Evolutionary conservation across 2,113 vertebrate species (phyloP).

Genomic region (Channa argus): DNA sequence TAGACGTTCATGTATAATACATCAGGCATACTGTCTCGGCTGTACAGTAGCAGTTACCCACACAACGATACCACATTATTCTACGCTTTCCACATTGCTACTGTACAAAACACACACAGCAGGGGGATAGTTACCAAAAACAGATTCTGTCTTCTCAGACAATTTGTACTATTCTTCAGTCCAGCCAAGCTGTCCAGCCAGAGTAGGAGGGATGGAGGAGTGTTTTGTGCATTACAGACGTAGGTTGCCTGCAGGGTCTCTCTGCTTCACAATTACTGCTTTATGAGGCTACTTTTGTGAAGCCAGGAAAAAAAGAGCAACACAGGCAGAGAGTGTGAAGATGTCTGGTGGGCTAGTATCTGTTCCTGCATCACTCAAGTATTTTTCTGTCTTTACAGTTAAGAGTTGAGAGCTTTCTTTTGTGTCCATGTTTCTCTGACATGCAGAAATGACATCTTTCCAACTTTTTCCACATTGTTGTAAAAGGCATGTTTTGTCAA

Average conservation of each 20-base stretch:
- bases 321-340: conserved; percentile 51
- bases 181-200: conserved; percentile 31
- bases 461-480: background rate
- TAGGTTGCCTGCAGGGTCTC: conserved; percentile 65
- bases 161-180: conserved; percentile 61
- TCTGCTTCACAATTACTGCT: conserved; percentile 63
- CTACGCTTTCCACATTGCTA: conserved; percentile 27
- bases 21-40: conserved; percentile 32
- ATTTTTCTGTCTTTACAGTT: conserved; percentile 26
- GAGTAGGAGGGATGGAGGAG: conserved; percentile 61
- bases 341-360: conserved; percentile 47
- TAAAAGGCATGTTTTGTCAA: background rate
- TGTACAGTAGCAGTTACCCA: conserved; percentile 26
- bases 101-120: conserved; percentile 52
- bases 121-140: conserved; percentile 51
- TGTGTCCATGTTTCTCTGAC: conserved; percentile 21
- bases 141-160: conserved; percentile 50
- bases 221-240: conserved; percentile 64
- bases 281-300: conserved; percentile 55
- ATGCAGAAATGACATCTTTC: conserved; percentile 1
- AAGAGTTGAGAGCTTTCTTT: conserved; percentile 22
- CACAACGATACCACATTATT: conserved; percentile 60
- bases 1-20: conserved; percentile 55
- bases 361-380: conserved; percentile 41
- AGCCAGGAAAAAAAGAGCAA: conserved; percentile 43